phyloP scores from a whole-genome alignment of 2,797 vertebrate species.

The Pseudomugil tenellus region DNA sequence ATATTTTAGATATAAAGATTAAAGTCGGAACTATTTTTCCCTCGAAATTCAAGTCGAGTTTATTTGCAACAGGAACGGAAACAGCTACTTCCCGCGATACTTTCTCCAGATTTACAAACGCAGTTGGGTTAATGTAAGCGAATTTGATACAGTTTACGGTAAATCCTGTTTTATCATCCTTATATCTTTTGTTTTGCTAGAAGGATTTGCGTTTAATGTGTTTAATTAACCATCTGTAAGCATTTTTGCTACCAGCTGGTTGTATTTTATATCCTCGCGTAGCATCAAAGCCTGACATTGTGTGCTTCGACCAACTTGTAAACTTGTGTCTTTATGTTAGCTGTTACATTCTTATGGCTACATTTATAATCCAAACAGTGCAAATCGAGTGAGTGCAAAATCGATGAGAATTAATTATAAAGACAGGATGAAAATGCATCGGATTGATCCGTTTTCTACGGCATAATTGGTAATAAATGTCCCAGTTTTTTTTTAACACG shows the following conservation, averaged over 20 bases:
- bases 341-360: no score
- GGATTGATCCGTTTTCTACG: background rate
- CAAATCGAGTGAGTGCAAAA: no score
- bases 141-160: background rate
- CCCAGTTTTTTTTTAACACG: no score
- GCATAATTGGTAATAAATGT: background rate
- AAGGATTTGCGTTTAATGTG: background rate
- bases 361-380: no score
- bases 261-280: background rate
- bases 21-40: slow-evolving; percentile 44
- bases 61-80: slow-evolving; percentile 36
- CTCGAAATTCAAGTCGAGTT: background rate
- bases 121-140: background rate
- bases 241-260: background rate
- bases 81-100: slow-evolving; percentile 7
- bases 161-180: background rate
- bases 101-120: slow-evolving; percentile 4
- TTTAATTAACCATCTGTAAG: background rate
- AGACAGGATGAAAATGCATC: no score
- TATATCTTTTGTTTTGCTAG: background rate
- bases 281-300: slow-evolving; percentile 7
- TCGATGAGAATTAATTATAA: no score
- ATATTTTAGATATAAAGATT: background rate
- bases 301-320: no score
- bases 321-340: no score